phyloP scores from a whole-genome alignment of 2,888 invertebrate genomes.

The Caenorhabditis macrosperma region DNA sequence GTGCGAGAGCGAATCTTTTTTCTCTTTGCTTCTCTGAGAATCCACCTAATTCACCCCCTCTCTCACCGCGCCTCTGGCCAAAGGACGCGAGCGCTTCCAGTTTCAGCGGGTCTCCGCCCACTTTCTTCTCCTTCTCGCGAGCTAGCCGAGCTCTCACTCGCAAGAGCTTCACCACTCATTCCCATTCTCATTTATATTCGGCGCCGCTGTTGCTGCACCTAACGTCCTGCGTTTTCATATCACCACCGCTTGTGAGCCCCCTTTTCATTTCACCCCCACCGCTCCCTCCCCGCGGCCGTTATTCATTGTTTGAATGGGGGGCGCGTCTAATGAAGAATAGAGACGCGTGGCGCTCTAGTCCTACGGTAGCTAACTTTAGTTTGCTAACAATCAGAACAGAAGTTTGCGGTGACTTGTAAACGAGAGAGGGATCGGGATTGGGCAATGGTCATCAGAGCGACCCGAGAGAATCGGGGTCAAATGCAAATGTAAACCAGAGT shows the following conservation, averaged over 20 bases:
- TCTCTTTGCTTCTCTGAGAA: neutral
- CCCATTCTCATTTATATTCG: neutral
- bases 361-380: slow-evolving; percentile 5
- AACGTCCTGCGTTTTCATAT: neutral
- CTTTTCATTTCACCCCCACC: neutral
- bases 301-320: neutral
- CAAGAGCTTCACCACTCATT: neutral
- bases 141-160: neutral
- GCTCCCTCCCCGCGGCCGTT: neutral
- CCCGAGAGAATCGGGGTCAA: neutral
- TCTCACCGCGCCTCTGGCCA: neutral
- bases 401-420: neutral
- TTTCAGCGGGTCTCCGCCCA: neutral
- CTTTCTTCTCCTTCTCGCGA: neutral
- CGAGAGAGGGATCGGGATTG: neutral
- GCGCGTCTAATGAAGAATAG: neutral
- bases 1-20: no score
- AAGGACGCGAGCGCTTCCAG: neutral
- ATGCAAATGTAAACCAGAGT: slow-evolving; percentile 6
- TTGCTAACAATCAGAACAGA: neutral
- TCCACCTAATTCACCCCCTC: neutral
- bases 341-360: no score
- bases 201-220: slow-evolving; percentile 12
- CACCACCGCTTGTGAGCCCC: neutral
- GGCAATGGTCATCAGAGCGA: neutral